These are phyloP conservation scores for Spisula solida DNA, from an alignment of 2,888 invertebrate species.

Conservation along the genomic window DNA sequence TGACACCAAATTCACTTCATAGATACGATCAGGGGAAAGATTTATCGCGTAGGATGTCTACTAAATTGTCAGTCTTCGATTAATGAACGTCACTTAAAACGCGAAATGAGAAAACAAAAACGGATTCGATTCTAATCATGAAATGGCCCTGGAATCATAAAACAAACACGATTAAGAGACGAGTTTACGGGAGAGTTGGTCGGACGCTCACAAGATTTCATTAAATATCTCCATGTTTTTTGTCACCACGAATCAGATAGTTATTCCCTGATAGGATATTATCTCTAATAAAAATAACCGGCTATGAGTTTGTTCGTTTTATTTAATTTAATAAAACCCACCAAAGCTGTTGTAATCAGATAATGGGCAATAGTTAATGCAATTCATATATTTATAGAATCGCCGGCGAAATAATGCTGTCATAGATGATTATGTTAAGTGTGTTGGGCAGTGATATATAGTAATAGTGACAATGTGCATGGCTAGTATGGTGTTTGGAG, in stretches of 20 bases:
- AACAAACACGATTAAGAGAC: slow-evolving; percentile 21
- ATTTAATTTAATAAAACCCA: not conserved
- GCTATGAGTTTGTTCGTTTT: not conserved
- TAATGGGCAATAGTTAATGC: not conserved
- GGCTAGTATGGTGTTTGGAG: too few relatives aligned
- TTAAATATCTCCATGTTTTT: slow-evolving; percentile 7
- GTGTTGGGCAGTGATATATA: too few relatives aligned
- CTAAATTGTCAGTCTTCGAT: slow-evolving; percentile 66
- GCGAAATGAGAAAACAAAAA: slow-evolving; percentile 45
- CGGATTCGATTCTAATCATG: slow-evolving; percentile 32
- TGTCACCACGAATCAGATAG: not conserved
- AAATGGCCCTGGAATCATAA: slow-evolving; percentile 10
- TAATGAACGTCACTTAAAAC: slow-evolving; percentile 65
- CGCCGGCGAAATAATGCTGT: too few relatives aligned
- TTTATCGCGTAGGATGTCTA: slow-evolving; percentile 58
- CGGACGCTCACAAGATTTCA: not conserved
- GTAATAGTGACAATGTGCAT: too few relatives aligned
- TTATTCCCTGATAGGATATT: not conserved
- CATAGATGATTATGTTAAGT: too few relatives aligned
- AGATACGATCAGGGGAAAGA: slow-evolving; percentile 30
- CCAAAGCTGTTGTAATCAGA: not conserved
- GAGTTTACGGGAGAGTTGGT: slow-evolving; percentile 17
- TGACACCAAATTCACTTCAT: slow-evolving; percentile 25
- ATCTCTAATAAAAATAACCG: not conserved
- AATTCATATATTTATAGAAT: not conserved